phyloP scores from a whole-genome alignment of 1,140 invertebrate species.

The Drosophila rufa region DNA sequence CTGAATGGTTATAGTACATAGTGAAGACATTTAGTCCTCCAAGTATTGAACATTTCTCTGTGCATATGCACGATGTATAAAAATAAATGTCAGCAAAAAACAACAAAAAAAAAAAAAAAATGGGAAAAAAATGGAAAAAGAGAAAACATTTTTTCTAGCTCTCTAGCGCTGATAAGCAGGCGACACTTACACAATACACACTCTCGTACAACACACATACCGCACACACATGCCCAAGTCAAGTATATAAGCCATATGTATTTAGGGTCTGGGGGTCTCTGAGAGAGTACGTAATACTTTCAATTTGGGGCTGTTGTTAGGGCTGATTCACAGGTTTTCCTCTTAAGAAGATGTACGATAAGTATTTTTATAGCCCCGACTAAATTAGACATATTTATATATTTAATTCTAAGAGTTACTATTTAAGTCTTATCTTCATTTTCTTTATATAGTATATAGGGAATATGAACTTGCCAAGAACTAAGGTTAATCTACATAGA shows the following conservation, averaged over 20 bases:
- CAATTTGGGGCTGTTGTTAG: slow-evolving; percentile 34
- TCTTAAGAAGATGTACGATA: slow-evolving; percentile 18
- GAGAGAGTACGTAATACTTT: slow-evolving; percentile 31
- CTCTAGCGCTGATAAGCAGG: slow-evolving; percentile 72
- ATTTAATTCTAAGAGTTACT: not conserved
- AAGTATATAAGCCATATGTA: slow-evolving; percentile 36
- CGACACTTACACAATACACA: slow-evolving; percentile 57
- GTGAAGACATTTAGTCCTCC: slow-evolving; percentile 30
- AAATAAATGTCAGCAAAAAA: slow-evolving; percentile 73
- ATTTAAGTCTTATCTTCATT: slow-evolving; percentile 1
- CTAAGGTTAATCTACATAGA: not conserved
- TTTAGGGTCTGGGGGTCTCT: slow-evolving; percentile 20
- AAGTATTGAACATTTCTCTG: slow-evolving; percentile 31
- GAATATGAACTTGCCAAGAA: not conserved
- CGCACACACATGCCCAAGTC: not conserved
- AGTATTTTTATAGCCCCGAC: not conserved
- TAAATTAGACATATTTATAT: not conserved
- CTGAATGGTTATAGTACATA: slow-evolving; percentile 6
- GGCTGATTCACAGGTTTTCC: slow-evolving; percentile 26
- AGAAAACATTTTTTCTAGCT: slow-evolving; percentile 79
- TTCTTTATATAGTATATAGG: not conserved
- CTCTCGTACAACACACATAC: slow-evolving; percentile 10
- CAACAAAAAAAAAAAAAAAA: slow-evolving; percentile 43
- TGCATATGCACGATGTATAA: slow-evolving; percentile 64
- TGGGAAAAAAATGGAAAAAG: slow-evolving; percentile 67